Conservation (phyloP, 2,888 invertebrate genomes). For the Silvanus unidentatus region DNA sequence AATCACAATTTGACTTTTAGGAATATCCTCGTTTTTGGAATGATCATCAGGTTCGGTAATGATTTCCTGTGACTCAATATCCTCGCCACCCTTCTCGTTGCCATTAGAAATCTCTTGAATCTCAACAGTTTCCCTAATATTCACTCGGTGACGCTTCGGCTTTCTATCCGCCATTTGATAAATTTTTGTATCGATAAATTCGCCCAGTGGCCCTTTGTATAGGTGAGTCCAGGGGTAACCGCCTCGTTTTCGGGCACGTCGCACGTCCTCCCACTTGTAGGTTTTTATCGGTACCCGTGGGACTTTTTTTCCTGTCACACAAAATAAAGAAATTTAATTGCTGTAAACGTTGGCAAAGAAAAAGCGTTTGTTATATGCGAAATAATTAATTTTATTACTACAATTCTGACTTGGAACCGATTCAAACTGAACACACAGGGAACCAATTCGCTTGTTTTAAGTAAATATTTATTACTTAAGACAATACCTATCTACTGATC, state of each 20-base stretch:
- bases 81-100: constrained; percentile 9
- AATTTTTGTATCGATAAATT: constrained; percentile 42
- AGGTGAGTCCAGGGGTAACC: constrained; percentile 79
- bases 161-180: constrained; percentile 37
- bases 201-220: constrained; percentile 54
- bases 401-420: not conserved
- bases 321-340: constrained; percentile 1
- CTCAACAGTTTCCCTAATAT: constrained; percentile 17
- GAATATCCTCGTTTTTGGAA: constrained; percentile 8
- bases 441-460: no score
- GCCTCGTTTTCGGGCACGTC: constrained; percentile 63
- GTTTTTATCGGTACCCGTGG: constrained; percentile 71
- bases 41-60: constrained; percentile 18
- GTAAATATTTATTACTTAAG: no score
- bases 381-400: not conserved
- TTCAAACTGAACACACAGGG: no score
- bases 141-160: constrained; percentile 28
- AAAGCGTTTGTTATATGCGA: not conserved
- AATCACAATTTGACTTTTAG: not conserved
- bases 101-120: constrained; percentile 22
- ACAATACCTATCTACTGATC: no score
- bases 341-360: not conserved
- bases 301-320: constrained; percentile 35
- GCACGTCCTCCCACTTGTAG: constrained; percentile 76
- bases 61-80: constrained; percentile 9